Evolutionary conservation across 2,797 vertebrate species (phyloP).

Genomic region (Enteromius paludinosus): DNA sequence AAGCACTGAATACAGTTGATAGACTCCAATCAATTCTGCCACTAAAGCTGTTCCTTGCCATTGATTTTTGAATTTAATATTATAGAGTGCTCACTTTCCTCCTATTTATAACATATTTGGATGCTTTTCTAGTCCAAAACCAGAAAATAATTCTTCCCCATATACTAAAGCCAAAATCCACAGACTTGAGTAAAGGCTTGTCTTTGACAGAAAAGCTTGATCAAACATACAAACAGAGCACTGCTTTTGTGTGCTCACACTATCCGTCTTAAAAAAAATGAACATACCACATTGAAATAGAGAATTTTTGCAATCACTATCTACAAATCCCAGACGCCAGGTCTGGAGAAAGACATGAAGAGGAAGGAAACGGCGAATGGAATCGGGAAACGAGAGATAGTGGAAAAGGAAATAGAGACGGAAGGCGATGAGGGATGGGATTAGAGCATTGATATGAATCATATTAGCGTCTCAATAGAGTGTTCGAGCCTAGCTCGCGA

Average conservation of each 20-base stretch:
- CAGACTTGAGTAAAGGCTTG: neutral
- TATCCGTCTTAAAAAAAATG: constrained; percentile 24
- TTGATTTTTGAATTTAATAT: constrained; percentile 53
- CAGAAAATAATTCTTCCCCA: constrained; percentile 30
- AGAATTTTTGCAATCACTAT: constrained; percentile 35
- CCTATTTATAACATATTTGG: constrained; percentile 25
- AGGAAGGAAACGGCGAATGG: constrained; percentile 19
- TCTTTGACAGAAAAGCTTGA: constrained; percentile 20
- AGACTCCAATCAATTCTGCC: constrained; percentile 60
- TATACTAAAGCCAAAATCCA: constrained; percentile 14
- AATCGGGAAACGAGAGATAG: constrained; percentile 20
- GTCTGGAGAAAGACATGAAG: constrained; percentile 35
- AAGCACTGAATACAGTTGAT: constrained; percentile 57
- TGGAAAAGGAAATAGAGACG: constrained; percentile 27
- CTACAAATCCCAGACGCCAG: constrained; percentile 26
- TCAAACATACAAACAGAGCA: constrained; percentile 32
- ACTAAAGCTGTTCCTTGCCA: constrained; percentile 47
- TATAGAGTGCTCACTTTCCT: constrained; percentile 42
- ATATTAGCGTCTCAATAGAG: constrained; percentile 31
- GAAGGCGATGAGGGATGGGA: constrained; percentile 26
- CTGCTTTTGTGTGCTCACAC: constrained; percentile 16
- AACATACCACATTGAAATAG: constrained; percentile 49
- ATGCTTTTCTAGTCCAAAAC: constrained; percentile 22
- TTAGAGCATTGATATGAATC: constrained; percentile 45
- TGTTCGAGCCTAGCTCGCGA: neutral